phyloP scores from a whole-genome alignment of 2,113 vertebrate genomes.

The Spermophilus dauricus region DNA sequence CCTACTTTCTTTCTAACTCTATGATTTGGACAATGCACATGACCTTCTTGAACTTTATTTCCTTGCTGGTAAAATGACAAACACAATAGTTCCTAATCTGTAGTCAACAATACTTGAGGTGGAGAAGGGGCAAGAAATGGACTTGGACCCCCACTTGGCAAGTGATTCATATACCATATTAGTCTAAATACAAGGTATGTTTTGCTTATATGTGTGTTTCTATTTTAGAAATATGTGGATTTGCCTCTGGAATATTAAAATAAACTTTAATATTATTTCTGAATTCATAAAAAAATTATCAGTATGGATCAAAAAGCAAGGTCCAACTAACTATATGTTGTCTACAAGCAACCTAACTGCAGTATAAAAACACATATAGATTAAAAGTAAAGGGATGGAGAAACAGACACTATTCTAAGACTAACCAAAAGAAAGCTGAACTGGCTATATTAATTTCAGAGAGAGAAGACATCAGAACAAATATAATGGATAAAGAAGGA shows the following conservation, averaged over 20 bases:
- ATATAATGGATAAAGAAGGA: background rate
- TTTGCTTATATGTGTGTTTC: background rate
- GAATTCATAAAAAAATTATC: background rate
- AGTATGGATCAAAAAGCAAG: background rate
- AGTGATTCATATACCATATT: background rate
- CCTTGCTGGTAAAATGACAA: background rate
- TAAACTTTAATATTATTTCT: slow-evolving; percentile 31
- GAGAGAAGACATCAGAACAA: background rate
- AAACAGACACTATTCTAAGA: background rate
- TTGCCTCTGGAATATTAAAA: slow-evolving; percentile 34
- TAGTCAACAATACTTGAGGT: background rate
- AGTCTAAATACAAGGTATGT: background rate
- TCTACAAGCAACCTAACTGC: background rate
- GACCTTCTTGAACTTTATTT: background rate
- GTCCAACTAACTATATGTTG: background rate
- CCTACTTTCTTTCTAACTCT: background rate
- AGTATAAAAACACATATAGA: background rate
- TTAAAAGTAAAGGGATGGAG: background rate
- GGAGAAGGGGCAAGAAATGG: background rate
- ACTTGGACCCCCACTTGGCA: background rate
- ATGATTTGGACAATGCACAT: background rate
- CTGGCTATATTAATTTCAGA: background rate
- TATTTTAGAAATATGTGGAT: background rate
- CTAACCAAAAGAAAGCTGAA: background rate
- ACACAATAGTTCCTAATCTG: background rate